These are phyloP conservation scores for Zenarchopterus dispar DNA, from an alignment of 2,797 vertebrate genomes.

Conservation along the genomic window DNA sequence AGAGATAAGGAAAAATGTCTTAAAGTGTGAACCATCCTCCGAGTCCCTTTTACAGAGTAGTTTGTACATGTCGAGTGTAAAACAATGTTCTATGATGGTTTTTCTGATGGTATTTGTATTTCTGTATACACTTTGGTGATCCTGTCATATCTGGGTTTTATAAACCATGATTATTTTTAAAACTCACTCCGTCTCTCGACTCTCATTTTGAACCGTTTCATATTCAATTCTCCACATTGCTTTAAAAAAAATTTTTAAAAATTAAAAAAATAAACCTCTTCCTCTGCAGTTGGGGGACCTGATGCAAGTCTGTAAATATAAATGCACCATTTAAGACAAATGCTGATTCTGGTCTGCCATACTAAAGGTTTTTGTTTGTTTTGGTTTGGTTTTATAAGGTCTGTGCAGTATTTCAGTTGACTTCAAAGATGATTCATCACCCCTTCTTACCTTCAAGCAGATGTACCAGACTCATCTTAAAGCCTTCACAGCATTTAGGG, in stretches of 20 bases:
- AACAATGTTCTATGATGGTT: slow-evolving; percentile 82
- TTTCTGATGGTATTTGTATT: slow-evolving; percentile 87
- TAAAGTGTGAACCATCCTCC: slow-evolving; percentile 56
- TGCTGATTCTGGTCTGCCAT: no score
- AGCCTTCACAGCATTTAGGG: slow-evolving; percentile 4
- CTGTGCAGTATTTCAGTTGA: slow-evolving; percentile 6
- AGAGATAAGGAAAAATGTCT: slow-evolving; percentile 76
- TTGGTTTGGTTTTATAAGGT: not conserved
- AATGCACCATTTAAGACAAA: no score
- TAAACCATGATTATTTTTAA: slow-evolving; percentile 90
- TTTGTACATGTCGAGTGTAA: slow-evolving; percentile 85
- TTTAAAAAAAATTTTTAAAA: no score
- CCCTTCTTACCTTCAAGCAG: not conserved
- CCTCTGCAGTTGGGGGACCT: no score
- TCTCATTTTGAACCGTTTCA: slow-evolving; percentile 4
- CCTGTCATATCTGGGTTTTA: slow-evolving; percentile 90
- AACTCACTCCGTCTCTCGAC: slow-evolving; percentile 73
- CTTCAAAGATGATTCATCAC: not conserved
- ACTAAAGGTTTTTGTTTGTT: no score
- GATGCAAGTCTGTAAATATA: no score
- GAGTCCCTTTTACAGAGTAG: slow-evolving; percentile 78
- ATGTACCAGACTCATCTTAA: not conserved
- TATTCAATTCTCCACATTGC: no score
- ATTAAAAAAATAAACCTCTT: no score
- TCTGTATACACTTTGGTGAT: slow-evolving; percentile 88